Evolutionary conservation across 30 jellyfish, hydroid and myxozoan genomes (phyloP).

Genomic region (Chrysaora quinquecirrha): DNA sequence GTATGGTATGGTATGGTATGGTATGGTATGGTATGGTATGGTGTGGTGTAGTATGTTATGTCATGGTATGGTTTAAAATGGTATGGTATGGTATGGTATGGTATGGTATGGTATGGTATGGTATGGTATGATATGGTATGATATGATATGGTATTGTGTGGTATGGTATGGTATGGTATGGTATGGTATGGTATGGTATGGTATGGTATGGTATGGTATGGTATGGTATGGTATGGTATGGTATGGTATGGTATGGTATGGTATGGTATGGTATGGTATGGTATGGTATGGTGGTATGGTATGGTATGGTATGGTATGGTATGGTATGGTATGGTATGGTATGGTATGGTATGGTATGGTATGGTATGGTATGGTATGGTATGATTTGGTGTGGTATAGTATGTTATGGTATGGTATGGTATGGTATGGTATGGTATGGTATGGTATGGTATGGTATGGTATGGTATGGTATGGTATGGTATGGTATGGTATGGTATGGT

Average conservation of each 20-base stretch:
- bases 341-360: not conserved
- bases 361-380: constrained; percentile 20
- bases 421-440: constrained; percentile 23
- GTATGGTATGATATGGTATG: constrained; percentile 14
- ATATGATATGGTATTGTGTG: constrained; percentile 11
- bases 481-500: constrained; percentile 24
- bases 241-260: constrained; percentile 22
- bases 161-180: constrained; percentile 18
- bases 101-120: constrained; percentile 21
- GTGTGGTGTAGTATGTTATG: constrained; percentile 13
- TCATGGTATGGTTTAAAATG: constrained; percentile 5
- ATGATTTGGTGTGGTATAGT: too few relatives aligned
- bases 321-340: constrained; percentile 24
- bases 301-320: constrained; percentile 23
- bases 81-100: constrained; percentile 2
- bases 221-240: constrained; percentile 22
- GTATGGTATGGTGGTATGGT: too few relatives aligned
- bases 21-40: constrained; percentile 15
- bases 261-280: constrained; percentile 32
- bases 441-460: constrained; percentile 21
- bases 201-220: constrained; percentile 17
- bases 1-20: constrained; percentile 3
- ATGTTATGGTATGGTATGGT: too few relatives aligned
- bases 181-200: constrained; percentile 17
- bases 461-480: constrained; percentile 27